Conservation (phyloP, 2,113 vertebrate species). For the Carassius gibelio region DNA sequence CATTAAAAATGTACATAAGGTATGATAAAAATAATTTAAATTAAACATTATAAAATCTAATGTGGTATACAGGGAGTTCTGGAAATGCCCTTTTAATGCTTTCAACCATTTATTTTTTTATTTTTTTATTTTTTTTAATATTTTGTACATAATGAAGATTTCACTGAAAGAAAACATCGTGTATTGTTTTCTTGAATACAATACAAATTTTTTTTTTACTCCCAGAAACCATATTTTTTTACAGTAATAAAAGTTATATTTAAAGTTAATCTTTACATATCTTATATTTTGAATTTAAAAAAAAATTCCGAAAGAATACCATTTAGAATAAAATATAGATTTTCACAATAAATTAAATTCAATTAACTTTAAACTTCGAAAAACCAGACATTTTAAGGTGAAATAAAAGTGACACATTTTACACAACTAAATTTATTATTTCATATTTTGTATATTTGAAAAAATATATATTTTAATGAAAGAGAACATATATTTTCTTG, state of each 20-base stretch:
- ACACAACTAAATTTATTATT: too few relatives aligned
- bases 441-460: background rate
- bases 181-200: background rate
- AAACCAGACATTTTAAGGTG: too few relatives aligned
- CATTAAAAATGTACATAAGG: too few relatives aligned
- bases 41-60: background rate
- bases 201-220: background rate
- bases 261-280: background rate
- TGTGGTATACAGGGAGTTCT: background rate
- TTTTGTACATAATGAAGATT: too few relatives aligned
- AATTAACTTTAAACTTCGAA: too few relatives aligned
- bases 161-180: background rate
- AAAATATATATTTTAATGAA: too few relatives aligned
- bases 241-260: background rate
- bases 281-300: background rate
- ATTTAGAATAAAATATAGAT: too few relatives aligned
- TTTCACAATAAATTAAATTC: too few relatives aligned
- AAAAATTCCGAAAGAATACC: background rate
- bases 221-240: background rate
- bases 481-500: background rate
- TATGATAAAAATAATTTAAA: too few relatives aligned
- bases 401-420: too few relatives aligned
- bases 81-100: background rate
- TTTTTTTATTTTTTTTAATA: too few relatives aligned
- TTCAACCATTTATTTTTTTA: background rate